These are phyloP conservation scores for Enteromius thamalakanensis DNA, from an alignment of 2,797 vertebrate genomes.

Conservation along the genomic window DNA sequence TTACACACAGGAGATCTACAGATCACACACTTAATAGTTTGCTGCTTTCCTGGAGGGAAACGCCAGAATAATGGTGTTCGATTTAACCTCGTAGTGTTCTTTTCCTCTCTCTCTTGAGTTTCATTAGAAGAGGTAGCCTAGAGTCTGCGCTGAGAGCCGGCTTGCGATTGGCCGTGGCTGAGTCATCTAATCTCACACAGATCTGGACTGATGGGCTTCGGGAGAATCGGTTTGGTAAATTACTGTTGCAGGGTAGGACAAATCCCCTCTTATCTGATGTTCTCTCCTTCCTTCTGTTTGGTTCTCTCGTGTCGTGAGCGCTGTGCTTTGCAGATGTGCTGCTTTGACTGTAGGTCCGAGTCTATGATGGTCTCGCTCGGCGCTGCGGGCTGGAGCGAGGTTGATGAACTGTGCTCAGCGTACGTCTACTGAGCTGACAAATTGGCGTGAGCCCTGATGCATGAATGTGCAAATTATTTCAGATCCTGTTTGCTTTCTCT, in stretches of 20 bases:
- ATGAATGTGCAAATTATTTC: constrained; percentile 49
- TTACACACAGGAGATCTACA: constrained; percentile 67
- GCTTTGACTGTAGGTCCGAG: not conserved
- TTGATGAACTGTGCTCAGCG: constrained; percentile 36
- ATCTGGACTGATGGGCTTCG: constrained; percentile 78
- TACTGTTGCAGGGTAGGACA: constrained; percentile 76
- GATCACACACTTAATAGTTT: constrained; percentile 61
- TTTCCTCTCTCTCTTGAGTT: not conserved
- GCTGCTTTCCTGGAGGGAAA: constrained; percentile 60
- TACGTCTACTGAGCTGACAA: constrained; percentile 50
- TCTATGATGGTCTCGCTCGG: not conserved
- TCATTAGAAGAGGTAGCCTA: constrained; percentile 30
- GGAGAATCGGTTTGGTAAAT: constrained; percentile 80
- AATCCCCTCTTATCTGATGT: constrained; percentile 76
- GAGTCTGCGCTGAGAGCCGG: constrained; percentile 15
- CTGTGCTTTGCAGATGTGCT: constrained; percentile 5
- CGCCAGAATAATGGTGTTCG: constrained; percentile 55
- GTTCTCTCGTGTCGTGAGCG: not conserved
- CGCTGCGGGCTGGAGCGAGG: not conserved
- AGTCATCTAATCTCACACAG: constrained; percentile 75
- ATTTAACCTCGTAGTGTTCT: constrained; percentile 54
- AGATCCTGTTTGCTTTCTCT: constrained; percentile 34
- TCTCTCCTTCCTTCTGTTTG: constrained; percentile 60
- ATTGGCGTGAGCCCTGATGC: constrained; percentile 39
- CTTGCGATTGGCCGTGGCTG: constrained; percentile 72